Evolutionary conservation across 2,888 invertebrate genomes (phyloP).

Genomic region (Tetranychus piercei): DNA sequence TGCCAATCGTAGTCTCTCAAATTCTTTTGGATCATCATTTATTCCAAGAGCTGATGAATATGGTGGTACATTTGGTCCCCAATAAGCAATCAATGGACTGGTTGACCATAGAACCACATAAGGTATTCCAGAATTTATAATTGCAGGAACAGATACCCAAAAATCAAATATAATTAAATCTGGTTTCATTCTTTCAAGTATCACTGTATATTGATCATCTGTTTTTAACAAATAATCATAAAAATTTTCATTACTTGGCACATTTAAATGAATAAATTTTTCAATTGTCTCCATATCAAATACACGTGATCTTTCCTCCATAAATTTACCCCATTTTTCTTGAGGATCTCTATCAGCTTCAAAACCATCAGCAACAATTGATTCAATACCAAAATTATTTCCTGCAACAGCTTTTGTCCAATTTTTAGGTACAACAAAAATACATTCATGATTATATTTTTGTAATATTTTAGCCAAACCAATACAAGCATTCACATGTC

Average conservation of each 20-base stretch:
- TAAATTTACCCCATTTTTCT: background rate
- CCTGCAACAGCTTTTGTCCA: background rate
- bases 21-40: background rate
- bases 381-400: background rate
- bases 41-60: background rate
- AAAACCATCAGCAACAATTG: background rate
- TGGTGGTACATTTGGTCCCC: background rate
- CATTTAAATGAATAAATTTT: background rate
- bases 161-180: background rate
- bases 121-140: background rate
- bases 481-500: constrained; percentile 3
- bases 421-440: background rate
- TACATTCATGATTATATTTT: background rate
- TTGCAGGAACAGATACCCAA: background rate
- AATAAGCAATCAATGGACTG: background rate
- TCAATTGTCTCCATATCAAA: background rate
- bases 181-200: background rate
- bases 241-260: background rate
- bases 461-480: background rate
- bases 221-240: background rate
- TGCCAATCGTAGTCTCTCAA: background rate
- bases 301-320: background rate
- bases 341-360: background rate
- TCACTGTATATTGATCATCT: background rate
- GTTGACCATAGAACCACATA: background rate